Evolutionary conservation across 2,113 vertebrate genomes (phyloP).

Genomic region (Columba janthina): DNA sequence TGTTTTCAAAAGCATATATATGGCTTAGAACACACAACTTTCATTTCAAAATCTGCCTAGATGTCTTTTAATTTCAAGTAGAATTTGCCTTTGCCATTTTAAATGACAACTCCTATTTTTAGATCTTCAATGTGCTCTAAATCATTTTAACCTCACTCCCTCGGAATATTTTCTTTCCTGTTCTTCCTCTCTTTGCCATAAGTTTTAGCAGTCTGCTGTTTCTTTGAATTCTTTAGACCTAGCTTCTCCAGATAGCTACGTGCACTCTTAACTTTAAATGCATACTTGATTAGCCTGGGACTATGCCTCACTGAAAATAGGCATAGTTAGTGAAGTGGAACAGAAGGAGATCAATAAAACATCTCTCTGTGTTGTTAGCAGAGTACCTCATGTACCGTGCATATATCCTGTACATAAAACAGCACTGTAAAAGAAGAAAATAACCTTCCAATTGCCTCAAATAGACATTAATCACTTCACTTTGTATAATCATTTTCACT

Average conservation of each 20-base stretch:
- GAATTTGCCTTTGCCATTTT: neutral
- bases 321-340: neutral
- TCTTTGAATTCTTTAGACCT: neutral
- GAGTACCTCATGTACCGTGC: neutral
- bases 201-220: neutral
- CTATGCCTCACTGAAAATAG: neutral
- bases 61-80: neutral
- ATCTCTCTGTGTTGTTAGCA: neutral
- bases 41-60: neutral
- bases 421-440: neutral
- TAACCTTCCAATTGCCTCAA: neutral
- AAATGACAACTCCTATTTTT: neutral
- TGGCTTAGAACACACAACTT: neutral
- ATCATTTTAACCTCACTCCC: neutral
- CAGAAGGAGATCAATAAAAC: constrained; percentile 26
- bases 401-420: neutral
- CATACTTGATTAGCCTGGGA: neutral
- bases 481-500: neutral
- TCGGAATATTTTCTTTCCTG: neutral
- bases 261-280: neutral
- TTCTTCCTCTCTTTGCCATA: neutral
- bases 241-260: neutral
- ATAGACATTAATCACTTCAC: neutral
- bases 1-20: neutral
- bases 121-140: neutral